Base-by-base conservation (phyloP, 2,797 vertebrate species). In the Phrynocephalus guinanensis region DNA sequence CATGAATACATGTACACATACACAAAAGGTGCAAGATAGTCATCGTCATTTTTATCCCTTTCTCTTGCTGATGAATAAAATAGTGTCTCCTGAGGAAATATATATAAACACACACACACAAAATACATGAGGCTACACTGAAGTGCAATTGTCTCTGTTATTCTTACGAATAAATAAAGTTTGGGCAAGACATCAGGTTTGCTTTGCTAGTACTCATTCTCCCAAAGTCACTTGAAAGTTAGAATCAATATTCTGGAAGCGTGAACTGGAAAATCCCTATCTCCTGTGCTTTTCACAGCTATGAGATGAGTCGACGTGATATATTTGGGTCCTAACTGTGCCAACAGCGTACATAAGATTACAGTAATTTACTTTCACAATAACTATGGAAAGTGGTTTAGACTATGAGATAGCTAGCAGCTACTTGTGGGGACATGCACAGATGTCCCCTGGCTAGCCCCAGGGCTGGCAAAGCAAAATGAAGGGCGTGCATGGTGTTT, bases 1-100 rank as follows among this genome's bases (percentile, higher is more conserved):
- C 92, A 91, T 67, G 85, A 92, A 93, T 89, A 73, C 84, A 73
- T 68, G 87, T 9, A 56, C 6, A 28, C 82, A 91, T 93, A 92
- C 91, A 86, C 89, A 92, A 91, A 87, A 72, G 91, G 84, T 63
- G 60, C 60, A 63, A 63, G 52, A 75, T 66, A 83, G 56, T 5
- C 44, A 71, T 78, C 83, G 44, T 84, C 63, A 79, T 92, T 86
- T 80, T 56, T 87, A 70, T 50, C 33, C 48, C 87, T 85, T 95
- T 87, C 71, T 83, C 89, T 82, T 84, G 44, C 82, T 90, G 52
- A 83, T 89, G 66, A 85, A 90, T 89, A 90, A 72, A 73, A 89
- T 66, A 87, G 86, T 85, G 88, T 50, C 0, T 0, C 77, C 13
- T 71, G n/a, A 26, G 60, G 13, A 63, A 63, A 63, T 44, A 44